Conservation (phyloP, 2,888 invertebrate species). For the Cephus nigrinus region DNA sequence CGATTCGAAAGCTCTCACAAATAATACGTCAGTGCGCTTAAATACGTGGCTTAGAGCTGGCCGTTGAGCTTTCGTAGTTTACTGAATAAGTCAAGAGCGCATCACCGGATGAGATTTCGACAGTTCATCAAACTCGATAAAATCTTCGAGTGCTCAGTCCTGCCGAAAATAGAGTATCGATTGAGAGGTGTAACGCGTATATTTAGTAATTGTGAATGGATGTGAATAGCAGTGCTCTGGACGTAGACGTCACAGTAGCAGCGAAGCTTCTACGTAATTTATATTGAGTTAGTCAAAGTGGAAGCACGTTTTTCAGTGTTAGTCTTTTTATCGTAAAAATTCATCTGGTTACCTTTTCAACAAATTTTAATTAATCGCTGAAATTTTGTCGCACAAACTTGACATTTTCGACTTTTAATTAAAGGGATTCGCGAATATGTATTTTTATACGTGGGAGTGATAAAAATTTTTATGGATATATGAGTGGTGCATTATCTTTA, state of each 20-base stretch:
- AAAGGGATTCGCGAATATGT: not conserved
- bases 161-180: not conserved
- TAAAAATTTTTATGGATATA: not conserved
- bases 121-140: not conserved
- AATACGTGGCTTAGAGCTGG: constrained; percentile 21
- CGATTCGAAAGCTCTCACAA: constrained; percentile 34
- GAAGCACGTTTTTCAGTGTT: not conserved
- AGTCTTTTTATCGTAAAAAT: not conserved
- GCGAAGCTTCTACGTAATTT: not conserved
- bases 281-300: not conserved
- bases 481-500: not conserved
- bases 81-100: not conserved
- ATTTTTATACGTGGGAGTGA: not conserved
- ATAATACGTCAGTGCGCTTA: constrained; percentile 35
- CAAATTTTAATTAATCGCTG: not conserved
- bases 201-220: not conserved
- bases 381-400: not conserved
- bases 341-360: not conserved
- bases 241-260: not conserved
- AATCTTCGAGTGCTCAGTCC: not conserved
- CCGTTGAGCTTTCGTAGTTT: not conserved
- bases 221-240: not conserved
- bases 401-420: not conserved
- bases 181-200: not conserved
- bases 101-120: not conserved